A percentile compares a stretch with the other conserved stretches of the same genome.
Conservation (phyloP, 2,888 invertebrate species). For the Nephrotoma appendiculata region DNA sequence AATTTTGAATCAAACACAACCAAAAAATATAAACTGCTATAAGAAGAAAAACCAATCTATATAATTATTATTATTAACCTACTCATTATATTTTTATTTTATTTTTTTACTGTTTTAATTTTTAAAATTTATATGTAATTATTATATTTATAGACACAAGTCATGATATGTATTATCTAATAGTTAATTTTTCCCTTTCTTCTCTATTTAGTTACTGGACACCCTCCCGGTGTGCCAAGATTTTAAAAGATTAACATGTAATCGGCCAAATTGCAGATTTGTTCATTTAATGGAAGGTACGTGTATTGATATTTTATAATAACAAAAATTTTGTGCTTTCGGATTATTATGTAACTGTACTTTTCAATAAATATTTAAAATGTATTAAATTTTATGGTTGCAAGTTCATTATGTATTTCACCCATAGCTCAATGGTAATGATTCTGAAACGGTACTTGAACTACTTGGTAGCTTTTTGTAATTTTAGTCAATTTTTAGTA, state of each 20-base stretch:
- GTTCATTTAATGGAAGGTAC: constrained; percentile 95
- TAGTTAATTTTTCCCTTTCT: constrained; percentile 4
- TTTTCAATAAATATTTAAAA: neutral
- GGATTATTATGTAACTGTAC: no score
- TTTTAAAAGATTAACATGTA: constrained; percentile 97
- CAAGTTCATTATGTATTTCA: no score
- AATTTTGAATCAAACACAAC: neutral
- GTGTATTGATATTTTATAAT: constrained; percentile 21
- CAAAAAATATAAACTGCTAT: neutral
- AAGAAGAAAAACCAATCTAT: neutral
- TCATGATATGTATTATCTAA: constrained; percentile 1
- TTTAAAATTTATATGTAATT: constrained; percentile 10
- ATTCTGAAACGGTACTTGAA: no score
- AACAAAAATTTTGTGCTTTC: neutral
- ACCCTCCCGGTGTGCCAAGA: constrained; percentile 99
- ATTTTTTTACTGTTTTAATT: constrained; percentile 8
- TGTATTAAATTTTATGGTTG: neutral
- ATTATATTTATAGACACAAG: neutral
- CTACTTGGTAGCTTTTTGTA: no score
- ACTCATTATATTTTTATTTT: neutral
- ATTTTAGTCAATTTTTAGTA: no score
- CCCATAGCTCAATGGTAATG: no score
- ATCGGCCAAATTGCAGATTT: constrained; percentile 94
- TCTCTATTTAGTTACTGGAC: constrained; percentile 89
- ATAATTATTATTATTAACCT: neutral